Percentiles rank a stretch among this genome's conserved stretches.
Evolutionary conservation across 1,140 invertebrate genomes (phyloP).

Genomic region (Pachyrhynchus sulphureomaculatus): DNA sequence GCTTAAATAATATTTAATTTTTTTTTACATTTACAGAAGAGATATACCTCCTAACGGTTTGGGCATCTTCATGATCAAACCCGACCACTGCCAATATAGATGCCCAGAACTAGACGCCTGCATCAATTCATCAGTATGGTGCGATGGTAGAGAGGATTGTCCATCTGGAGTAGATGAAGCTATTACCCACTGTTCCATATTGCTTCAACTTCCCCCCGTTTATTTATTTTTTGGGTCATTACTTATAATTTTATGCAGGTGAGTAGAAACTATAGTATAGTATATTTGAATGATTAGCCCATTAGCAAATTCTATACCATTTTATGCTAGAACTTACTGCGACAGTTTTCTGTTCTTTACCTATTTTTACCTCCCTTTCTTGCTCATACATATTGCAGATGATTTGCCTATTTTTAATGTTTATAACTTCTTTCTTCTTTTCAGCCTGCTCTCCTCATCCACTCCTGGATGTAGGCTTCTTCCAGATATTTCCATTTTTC

Average conservation of each 20-base stretch:
- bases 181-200: conserved; percentile 72
- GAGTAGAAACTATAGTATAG: too few species aligned
- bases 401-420: too few species aligned
- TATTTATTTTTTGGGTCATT: conserved; percentile 62
- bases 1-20: neutral
- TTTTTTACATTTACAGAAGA: conserved; percentile 32
- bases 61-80: conserved; percentile 57
- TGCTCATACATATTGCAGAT: too few species aligned
- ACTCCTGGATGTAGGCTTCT: too few species aligned
- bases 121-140: conserved; percentile 85
- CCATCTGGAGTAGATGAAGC: conserved; percentile 87
- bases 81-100: conserved; percentile 73
- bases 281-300: too few species aligned
- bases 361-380: too few species aligned
- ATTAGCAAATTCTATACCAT: too few species aligned
- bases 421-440: too few species aligned
- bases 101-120: conserved; percentile 87
- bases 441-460: too few species aligned
- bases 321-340: too few species aligned
- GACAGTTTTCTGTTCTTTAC: too few species aligned
- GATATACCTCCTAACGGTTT: conserved; percentile 47
- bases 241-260: conserved; percentile 42
- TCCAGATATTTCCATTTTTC: too few species aligned
- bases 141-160: conserved; percentile 81
- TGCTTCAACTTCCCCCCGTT: conserved; percentile 71